Evolutionary conservation across 2,113 vertebrate species (phyloP), one percentile per base, ranked within the genome.

Genomic region (Myotis yumanensis): DNA sequence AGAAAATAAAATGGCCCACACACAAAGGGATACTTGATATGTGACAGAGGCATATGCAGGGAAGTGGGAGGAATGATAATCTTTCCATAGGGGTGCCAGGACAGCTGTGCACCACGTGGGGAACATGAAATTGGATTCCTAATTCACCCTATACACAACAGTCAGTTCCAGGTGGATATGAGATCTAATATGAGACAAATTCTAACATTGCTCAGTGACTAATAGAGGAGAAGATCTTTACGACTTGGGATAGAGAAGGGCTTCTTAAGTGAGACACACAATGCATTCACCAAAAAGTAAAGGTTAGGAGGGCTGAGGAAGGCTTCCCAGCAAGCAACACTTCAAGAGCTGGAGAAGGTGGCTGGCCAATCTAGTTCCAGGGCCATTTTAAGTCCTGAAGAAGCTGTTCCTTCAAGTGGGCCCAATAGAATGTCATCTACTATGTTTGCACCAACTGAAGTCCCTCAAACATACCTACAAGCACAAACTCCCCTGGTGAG

Each of bases 341-440:
- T 23, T 64, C 57, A 23, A 84, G 46, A 35, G 59, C 69, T 7
- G 14, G 43, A 76, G 28, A 80, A n/a, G 11, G 52, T 11, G n/a
- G n/a, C 37, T 1, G 5, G 64, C 15, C 11, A 32, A 54, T n/a
- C 76, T n/a, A n/a, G 64, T 32, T 54, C 43, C 30, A 99, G 99
- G 97, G 98, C 99, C 14, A 93, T 99, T 77, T 98, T 98, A 92
- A 98, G 97, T 66, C 95, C 98, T 59, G 99, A 99, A 93, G 99
- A 99, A 11, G 97, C 97, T 35, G 12, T 97, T 48, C 83, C 98
- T 95, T 96, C 98, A 79, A 97, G 93, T 62, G 99, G 98, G 94
- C 98, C 98, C 81, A 98, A 99, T 95, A 99, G 98, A 91, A 99
- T 99, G 99, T 98, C 99, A 35, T 99, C 99, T 17, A 98, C 98